A percentile compares a stretch with the other conserved stretches of the same genome.
phyloP scores from a whole-genome alignment of 2,113 vertebrate species.

The Cebus imitator region DNA sequence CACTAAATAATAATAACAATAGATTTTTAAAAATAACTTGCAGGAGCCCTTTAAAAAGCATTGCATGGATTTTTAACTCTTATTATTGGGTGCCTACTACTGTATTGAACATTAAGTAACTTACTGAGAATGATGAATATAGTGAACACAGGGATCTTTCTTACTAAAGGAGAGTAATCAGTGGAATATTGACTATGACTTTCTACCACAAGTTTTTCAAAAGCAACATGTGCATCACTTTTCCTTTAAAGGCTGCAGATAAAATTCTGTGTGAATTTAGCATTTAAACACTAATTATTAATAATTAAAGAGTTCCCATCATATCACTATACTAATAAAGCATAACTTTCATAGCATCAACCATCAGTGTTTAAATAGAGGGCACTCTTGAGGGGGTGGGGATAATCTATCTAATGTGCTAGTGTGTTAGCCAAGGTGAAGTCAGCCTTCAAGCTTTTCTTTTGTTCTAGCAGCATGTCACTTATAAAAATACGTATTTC shows the following conservation, averaged over 20 bases:
- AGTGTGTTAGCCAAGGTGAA: background rate
- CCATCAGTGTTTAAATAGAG: background rate
- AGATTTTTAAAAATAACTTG: background rate
- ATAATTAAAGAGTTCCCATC: background rate
- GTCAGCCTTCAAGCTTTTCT: background rate
- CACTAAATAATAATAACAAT: background rate
- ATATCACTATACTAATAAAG: conserved; percentile 6
- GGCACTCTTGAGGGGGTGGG: background rate
- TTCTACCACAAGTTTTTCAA: conserved; percentile 3
- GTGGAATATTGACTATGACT: background rate
- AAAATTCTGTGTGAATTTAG: background rate
- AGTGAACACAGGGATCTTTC: background rate
- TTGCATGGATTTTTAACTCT: background rate
- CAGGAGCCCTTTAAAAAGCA: background rate
- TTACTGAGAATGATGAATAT: background rate
- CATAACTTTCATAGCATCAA: background rate
- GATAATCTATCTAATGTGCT: background rate
- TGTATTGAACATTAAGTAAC: background rate
- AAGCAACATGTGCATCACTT: background rate
- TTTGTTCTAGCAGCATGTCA: background rate
- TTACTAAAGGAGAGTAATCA: background rate
- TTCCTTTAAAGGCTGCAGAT: conserved; percentile 9
- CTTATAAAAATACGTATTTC: background rate
- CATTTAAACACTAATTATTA: background rate
- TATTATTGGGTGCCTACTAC: background rate